Evolutionary conservation across 2,113 vertebrate genomes (phyloP).

Genomic region (Shinisaurus crocodilurus): DNA sequence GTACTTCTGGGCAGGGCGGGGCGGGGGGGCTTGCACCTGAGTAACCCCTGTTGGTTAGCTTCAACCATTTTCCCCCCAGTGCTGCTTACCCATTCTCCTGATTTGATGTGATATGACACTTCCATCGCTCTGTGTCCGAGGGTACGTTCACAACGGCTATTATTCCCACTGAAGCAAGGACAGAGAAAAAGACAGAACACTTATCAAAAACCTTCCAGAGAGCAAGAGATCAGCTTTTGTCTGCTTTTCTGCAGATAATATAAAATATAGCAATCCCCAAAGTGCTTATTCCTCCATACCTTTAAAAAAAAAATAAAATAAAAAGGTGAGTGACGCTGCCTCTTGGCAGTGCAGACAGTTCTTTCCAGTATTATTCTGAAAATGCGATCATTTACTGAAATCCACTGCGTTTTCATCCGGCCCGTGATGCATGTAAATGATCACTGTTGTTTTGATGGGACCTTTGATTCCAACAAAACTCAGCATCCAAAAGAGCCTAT

Average conservation of each 20-base stretch:
- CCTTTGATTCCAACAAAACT: neutral
- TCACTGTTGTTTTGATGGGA: neutral
- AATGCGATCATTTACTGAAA: neutral
- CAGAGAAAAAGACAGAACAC: neutral
- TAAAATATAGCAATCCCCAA: conserved; percentile 1
- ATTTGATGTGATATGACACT: accelerated
- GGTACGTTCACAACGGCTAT: neutral
- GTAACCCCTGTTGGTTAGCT: accelerated
- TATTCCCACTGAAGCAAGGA: accelerated
- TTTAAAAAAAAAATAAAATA: too few relatives aligned
- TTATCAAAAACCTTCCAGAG: conserved; percentile 8
- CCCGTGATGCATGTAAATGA: too few relatives aligned
- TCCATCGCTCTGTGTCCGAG: neutral
- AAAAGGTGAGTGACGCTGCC: neutral
- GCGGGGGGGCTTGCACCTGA: accelerated
- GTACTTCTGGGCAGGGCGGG: neutral
- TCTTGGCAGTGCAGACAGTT: neutral
- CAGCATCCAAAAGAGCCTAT: neutral
- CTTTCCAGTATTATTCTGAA: neutral
- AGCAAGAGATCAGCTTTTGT: conserved; percentile 2
- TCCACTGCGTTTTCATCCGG: neutral
- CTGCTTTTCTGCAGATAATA: neutral
- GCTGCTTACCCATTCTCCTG: neutral
- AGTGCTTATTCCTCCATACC: neutral
- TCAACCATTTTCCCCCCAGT: neutral